Conservation (phyloP, 2,113 vertebrate genomes). For the Phrynosoma blainvillii region DNA sequence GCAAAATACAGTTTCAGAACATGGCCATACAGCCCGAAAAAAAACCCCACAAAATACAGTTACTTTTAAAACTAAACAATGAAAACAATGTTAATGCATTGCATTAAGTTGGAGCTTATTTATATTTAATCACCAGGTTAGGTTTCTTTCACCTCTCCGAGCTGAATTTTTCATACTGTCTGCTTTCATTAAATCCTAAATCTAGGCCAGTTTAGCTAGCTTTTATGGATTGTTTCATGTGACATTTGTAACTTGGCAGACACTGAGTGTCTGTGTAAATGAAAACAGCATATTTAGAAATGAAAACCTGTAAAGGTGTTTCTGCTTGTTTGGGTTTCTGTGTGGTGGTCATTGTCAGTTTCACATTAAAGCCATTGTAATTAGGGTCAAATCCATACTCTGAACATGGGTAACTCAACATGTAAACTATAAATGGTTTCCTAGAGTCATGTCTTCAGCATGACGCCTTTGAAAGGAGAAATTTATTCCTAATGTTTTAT, state of each 20-base stretch:
- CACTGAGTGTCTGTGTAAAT: slow-evolving; percentile 64
- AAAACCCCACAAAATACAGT: no score
- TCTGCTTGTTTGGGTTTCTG: slow-evolving; percentile 51
- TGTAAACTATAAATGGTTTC: neutral
- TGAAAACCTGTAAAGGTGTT: slow-evolving; percentile 73
- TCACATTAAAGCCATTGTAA: slow-evolving; percentile 71
- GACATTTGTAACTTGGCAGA: slow-evolving; percentile 70
- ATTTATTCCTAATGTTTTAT: neutral
- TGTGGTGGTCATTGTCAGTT: slow-evolving; percentile 34
- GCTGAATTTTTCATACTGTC: slow-evolving; percentile 44
- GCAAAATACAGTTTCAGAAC: no score
- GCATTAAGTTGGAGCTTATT: slow-evolving; percentile 57
- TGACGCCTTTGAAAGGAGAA: neutral
- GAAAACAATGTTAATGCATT: slow-evolving; percentile 26
- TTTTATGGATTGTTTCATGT: slow-evolving; percentile 68
- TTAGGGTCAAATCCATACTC: slow-evolving; percentile 27
- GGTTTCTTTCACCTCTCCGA: slow-evolving; percentile 13
- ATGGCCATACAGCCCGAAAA: no score
- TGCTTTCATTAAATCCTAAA: slow-evolving; percentile 65
- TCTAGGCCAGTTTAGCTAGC: slow-evolving; percentile 56
- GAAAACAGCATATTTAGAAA: slow-evolving; percentile 75
- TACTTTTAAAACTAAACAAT: neutral
- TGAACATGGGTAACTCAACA: neutral
- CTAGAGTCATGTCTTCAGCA: neutral
- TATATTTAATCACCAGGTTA: slow-evolving; percentile 60